Evolutionary conservation across 35 echinoderm and acorn worm species (phyloP).

Genomic region (Hemicentrotus pulcherrimus): DNA sequence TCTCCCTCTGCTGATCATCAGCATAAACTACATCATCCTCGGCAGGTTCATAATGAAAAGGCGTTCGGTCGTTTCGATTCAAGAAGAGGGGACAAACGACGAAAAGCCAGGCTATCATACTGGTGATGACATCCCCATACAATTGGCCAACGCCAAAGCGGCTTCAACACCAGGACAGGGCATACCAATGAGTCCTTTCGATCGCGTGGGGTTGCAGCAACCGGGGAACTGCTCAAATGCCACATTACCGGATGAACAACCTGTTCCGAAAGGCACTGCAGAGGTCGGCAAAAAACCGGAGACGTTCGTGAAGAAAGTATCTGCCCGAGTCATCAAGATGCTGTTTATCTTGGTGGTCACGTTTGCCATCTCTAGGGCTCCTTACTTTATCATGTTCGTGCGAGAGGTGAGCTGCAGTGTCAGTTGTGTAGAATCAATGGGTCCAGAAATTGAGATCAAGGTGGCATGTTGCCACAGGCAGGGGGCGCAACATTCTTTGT

Average conservation of each 20-base stretch:
- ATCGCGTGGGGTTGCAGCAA: no score
- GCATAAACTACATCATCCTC: conserved; percentile 51
- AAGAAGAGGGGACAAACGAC: no score
- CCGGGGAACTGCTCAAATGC: no score
- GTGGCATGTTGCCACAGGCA: no score
- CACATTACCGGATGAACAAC: background rate
- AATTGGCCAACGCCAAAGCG: background rate
- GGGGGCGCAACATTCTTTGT: no score
- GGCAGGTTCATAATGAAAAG: conserved; percentile 32
- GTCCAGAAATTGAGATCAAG: no score
- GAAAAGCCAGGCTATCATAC: no score
- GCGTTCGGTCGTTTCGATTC: background rate
- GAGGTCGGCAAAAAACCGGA: no score
- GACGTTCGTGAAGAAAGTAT: conserved; percentile 3
- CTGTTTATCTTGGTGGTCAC: conserved; percentile 44
- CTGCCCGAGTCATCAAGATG: conserved; percentile 60
- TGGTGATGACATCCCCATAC: no score
- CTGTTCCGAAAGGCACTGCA: background rate
- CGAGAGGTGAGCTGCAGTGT: conserved; percentile 55
- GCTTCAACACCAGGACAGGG: background rate
- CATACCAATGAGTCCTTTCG: background rate
- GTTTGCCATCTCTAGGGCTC: conserved; percentile 60
- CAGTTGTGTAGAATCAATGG: no score
- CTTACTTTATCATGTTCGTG: conserved; percentile 67
- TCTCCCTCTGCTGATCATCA: conserved; percentile 52